Percentiles rank a stretch among this genome's conserved stretches.
Conservation (phyloP, 1,140 invertebrate genomes). For the Brachionus rotundiformis region DNA sequence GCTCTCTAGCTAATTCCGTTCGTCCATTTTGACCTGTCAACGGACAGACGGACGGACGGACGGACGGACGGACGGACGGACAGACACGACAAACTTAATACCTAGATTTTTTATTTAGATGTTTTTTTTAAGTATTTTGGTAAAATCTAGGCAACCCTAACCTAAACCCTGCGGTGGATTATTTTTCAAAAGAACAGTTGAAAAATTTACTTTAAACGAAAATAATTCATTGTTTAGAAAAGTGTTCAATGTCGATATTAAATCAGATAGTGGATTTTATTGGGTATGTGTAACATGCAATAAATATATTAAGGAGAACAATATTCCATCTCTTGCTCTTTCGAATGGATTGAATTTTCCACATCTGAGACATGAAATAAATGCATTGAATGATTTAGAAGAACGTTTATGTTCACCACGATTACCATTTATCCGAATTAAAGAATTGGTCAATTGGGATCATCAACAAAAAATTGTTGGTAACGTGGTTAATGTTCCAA, state of each 20-base stretch:
- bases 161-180: background rate
- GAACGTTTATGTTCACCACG: too few species aligned
- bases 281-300: background rate
- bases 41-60: too few species aligned
- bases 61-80: too few species aligned
- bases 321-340: background rate
- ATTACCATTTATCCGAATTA: background rate
- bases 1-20: too few species aligned
- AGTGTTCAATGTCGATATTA: background rate
- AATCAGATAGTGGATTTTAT: too few species aligned
- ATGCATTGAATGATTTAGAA: background rate
- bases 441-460: background rate
- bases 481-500: background rate
- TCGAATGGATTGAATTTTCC: constrained; percentile 11
- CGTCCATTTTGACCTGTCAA: too few species aligned
- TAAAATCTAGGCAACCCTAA: too few species aligned
- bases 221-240: background rate
- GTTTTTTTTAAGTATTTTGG: too few species aligned
- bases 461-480: background rate
- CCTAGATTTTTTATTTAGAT: background rate
- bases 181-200: background rate
- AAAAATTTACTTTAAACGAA: background rate
- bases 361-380: background rate
- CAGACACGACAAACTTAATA: too few species aligned
- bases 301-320: background rate